Conservation (phyloP, 2,888 invertebrate species). For the Andrena praecox region DNA sequence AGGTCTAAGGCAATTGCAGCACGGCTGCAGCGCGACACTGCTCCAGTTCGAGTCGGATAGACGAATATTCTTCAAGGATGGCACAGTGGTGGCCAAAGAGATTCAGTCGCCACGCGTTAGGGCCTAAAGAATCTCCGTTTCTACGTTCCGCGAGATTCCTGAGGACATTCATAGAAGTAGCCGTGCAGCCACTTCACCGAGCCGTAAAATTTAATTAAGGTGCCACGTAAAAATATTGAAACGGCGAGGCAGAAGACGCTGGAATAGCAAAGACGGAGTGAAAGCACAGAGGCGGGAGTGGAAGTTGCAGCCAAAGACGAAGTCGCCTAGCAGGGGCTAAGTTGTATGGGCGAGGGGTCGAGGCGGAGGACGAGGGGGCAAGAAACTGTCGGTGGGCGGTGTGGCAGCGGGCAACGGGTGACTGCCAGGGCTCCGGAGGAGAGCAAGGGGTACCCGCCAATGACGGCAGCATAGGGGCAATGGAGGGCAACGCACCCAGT, state of each 20-base stretch:
- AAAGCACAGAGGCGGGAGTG: constrained; percentile 21
- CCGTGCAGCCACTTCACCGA: too few species aligned
- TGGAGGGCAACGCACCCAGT: constrained; percentile 85
- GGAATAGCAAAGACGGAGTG: neutral
- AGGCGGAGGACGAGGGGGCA: constrained; percentile 58
- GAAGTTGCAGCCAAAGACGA: constrained; percentile 40
- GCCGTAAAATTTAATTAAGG: too few species aligned
- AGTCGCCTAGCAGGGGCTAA: constrained; percentile 57
- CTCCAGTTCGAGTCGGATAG: constrained; percentile 66
- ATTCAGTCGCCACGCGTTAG: too few species aligned
- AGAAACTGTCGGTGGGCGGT: constrained; percentile 68
- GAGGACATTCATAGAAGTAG: too few species aligned
- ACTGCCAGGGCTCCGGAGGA: constrained; percentile 65
- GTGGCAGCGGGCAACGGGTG: constrained; percentile 65
- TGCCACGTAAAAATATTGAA: too few species aligned
- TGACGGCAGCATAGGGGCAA: constrained; percentile 83
- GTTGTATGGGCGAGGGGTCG: constrained; percentile 59
- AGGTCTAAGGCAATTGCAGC: constrained; percentile 82
- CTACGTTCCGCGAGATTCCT: too few species aligned
- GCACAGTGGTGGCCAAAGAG: neutral
- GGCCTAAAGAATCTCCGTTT: too few species aligned
- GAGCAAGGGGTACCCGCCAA: constrained; percentile 75
- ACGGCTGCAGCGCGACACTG: constrained; percentile 70
- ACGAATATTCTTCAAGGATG: constrained; percentile 10
- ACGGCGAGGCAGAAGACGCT: neutral